phyloP scores from a whole-genome alignment of 2,113 vertebrate genomes.

The Camelus dromedarius region DNA sequence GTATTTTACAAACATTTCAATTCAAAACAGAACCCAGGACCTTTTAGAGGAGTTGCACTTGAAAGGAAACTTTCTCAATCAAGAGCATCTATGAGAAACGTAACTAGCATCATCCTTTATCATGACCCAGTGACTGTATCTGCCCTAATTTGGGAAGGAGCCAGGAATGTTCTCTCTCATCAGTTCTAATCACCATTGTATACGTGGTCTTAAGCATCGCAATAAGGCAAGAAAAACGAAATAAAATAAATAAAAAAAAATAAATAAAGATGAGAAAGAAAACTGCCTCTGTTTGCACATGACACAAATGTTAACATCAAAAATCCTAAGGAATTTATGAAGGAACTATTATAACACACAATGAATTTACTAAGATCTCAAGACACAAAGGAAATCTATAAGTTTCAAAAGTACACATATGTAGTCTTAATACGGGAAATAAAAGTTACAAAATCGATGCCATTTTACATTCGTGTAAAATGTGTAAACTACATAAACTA shows the following conservation, averaged over 20 bases:
- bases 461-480: background rate
- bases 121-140: background rate
- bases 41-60: background rate
- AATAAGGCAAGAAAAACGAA: background rate
- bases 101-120: background rate
- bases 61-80: background rate
- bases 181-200: background rate
- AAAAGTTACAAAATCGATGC: background rate
- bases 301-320: background rate
- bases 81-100: background rate
- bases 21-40: background rate
- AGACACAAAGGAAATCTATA: background rate
- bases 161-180: background rate
- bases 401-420: background rate
- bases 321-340: background rate
- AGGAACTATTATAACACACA: background rate
- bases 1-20: background rate
- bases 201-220: background rate
- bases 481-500: background rate
- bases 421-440: background rate
- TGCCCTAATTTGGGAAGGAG: background rate
- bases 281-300: background rate
- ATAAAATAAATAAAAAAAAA: background rate
- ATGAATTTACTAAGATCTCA: background rate
- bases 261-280: background rate